Conservation (phyloP, 2,113 vertebrate genomes). For the Haplochromis vanheusdeni region DNA sequence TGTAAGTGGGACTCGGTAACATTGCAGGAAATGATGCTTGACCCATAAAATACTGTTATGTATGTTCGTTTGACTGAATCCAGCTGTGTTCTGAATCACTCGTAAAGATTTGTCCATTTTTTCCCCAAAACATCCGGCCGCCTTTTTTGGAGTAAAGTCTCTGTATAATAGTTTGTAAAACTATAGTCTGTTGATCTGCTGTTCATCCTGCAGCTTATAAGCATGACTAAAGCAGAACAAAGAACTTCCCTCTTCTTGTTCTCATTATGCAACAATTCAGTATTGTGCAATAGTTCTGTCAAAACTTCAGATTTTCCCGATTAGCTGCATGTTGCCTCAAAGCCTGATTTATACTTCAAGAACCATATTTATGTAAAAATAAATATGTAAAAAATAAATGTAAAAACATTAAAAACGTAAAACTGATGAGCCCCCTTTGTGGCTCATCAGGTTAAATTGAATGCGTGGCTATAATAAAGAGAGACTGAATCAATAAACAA, state of each 20-base stretch:
- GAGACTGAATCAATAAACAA: not conserved
- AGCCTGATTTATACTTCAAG: not conserved
- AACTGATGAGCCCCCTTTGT: not conserved
- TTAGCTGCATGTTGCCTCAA: not conserved
- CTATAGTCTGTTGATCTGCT: not conserved
- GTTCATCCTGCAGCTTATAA: not conserved
- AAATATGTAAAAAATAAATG: not conserved
- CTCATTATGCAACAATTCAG: not conserved
- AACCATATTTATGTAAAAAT: not conserved
- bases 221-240: not conserved
- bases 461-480: not conserved
- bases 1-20: not conserved
- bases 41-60: not conserved
- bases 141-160: not conserved
- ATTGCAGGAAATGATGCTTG: not conserved
- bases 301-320: not conserved
- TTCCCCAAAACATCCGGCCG: accelerated
- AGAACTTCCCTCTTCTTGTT: not conserved
- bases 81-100: not conserved
- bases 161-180: not conserved
- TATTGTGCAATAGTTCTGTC: not conserved
- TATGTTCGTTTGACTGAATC: not conserved
- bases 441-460: not conserved
- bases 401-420: not conserved
- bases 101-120: accelerated